A percentile compares a stretch with the other conserved stretches of the same genome.
Conservation (phyloP, 2,888 invertebrate genomes). For the Heteromyza rotundicornis region DNA sequence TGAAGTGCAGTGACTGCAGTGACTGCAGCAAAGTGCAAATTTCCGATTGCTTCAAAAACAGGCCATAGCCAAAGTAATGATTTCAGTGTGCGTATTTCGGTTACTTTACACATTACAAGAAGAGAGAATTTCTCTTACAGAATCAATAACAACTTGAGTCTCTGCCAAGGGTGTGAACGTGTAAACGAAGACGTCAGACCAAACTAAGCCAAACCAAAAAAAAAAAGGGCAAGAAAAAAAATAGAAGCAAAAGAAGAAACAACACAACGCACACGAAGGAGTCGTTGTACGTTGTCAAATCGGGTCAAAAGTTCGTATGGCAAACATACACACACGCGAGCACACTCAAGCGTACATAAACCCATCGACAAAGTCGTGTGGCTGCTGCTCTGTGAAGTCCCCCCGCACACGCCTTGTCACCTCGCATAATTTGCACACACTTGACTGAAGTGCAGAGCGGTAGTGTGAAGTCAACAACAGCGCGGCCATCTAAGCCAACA, state of each 20-base stretch:
- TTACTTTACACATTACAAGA: no score
- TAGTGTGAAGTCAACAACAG: neutral
- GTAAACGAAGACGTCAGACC: neutral
- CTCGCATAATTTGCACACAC: neutral
- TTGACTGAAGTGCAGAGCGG: neutral
- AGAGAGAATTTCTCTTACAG: neutral
- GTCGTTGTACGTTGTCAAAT: constrained; percentile 37
- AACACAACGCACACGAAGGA: neutral
- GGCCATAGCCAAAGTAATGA: no score
- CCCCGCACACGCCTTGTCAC: neutral
- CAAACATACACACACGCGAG: constrained; percentile 23
- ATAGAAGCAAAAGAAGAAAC: constrained; percentile 12
- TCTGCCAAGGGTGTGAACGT: constrained; percentile 13
- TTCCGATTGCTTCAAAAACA: neutral
- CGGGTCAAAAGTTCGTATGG: constrained; percentile 58
- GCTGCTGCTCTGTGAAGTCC: neutral
- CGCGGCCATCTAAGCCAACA: neutral
- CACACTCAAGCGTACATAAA: neutral
- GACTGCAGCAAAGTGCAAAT: neutral
- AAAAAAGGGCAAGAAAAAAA: constrained; percentile 12
- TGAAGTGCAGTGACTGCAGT: no score
- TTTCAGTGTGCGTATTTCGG: no score
- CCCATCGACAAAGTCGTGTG: neutral
- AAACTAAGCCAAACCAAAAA: constrained; percentile 11
- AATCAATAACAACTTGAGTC: neutral